Evolutionary conservation across 2,113 vertebrate genomes (phyloP), one percentile per base, ranked within the genome.

Genomic region (Ia io): DNA sequence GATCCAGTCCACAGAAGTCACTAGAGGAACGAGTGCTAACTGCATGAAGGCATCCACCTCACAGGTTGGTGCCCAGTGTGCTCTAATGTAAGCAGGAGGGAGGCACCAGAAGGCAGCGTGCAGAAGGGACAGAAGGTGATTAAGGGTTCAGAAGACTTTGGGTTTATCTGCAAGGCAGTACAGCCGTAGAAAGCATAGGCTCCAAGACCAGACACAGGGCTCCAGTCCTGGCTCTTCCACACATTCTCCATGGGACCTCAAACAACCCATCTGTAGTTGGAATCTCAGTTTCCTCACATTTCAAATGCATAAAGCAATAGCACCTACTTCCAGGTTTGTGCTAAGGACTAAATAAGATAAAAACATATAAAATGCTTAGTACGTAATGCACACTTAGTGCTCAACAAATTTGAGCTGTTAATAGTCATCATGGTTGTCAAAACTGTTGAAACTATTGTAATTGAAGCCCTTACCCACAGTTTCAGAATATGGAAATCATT

Each of bases 51-150:
- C 9, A 47, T 20, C 56, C 3, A 70, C 17, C 23, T 63, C 32
- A 35, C 0, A 71, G 51, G 4, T 1, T 9, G 12, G 17, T 4
- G 18, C 12, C 63, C 47, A 22, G 0, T 0, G 6, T 65, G 59
- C 85, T 61, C 47, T 37, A 61, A 32, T 37, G 67, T 16, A 90
- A 82, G 42, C 35, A 69, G 53, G 44, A 56, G 5, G 76, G 80
- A 77, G 49, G 63, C 40, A 44, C 44, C 1, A 32, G 67, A 73
- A 51, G 42, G 56, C 28, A 73, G 56, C 10, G 18, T 51, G 37
- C 13, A 5, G 1, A 88, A 76, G 25, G 49, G 28, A 23, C 17
- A 74, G 10, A 17, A 40, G 44, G n/a, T 25, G 28, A 35, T 1
- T 17, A 78, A 53, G n/a, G 47, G 49, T 47, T 44, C 20, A n/a